phyloP scores from a whole-genome alignment of 2,797 vertebrate species.

The Etheostoma perlongum region DNA sequence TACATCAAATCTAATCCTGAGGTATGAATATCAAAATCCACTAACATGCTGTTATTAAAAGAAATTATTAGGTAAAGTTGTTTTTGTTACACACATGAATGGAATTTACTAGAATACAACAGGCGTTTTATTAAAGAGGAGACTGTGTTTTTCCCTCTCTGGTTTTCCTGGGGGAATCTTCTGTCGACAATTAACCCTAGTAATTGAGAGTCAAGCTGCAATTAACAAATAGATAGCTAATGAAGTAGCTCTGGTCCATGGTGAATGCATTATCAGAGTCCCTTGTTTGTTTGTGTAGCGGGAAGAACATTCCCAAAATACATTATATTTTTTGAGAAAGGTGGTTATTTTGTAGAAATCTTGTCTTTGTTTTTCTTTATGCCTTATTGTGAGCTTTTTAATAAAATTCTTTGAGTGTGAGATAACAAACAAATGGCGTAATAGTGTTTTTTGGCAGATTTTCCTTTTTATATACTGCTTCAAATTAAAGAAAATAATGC shows the following conservation, averaged over 20 bases:
- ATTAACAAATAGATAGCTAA: conserved; percentile 86
- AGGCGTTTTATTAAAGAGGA: conserved; percentile 60
- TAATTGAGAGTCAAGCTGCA: conserved; percentile 86
- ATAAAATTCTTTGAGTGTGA: conserved; percentile 44
- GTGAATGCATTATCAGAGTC: conserved; percentile 75
- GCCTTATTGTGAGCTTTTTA: conserved; percentile 31
- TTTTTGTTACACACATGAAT: conserved; percentile 65
- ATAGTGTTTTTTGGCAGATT: not conserved
- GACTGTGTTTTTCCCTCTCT: conserved; percentile 42
- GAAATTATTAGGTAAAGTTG: conserved; percentile 66
- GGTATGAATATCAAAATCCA: conserved; percentile 79
- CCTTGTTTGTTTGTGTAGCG: conserved; percentile 57
- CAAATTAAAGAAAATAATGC: conserved; percentile 1
- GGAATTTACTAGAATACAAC: conserved; percentile 55
- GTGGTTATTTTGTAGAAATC: conserved; percentile 29
- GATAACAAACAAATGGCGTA: conserved; percentile 46
- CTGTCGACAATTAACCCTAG: conserved; percentile 85
- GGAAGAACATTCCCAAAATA: conserved; percentile 32
- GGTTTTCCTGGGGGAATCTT: conserved; percentile 76
- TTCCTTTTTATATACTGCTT: conserved; percentile 5
- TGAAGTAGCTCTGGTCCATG: conserved; percentile 79
- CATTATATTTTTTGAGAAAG: not conserved
- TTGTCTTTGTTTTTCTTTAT: conserved; percentile 26
- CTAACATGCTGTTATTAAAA: conserved; percentile 72
- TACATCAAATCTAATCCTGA: conserved; percentile 75